phyloP scores from a whole-genome alignment of 2,888 invertebrate species.

The Lamellibrachia columna region DNA sequence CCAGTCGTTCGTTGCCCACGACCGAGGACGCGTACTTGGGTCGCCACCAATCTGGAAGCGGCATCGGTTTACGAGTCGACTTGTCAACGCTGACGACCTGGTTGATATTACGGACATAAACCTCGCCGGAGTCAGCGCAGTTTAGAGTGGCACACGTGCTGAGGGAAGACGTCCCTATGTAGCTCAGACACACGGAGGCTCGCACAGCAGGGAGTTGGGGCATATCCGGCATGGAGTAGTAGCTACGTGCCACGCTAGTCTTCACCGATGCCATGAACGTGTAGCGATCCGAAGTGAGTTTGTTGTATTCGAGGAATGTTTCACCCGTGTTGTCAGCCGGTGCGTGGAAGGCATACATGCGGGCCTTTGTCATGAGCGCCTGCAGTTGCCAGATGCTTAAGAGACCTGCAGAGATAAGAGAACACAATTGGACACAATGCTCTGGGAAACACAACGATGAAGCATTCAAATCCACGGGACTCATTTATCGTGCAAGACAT shows the following conservation, averaged over 20 bases:
- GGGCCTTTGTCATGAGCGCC: slow-evolving; percentile 33
- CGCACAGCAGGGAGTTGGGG: slow-evolving; percentile 25
- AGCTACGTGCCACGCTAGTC: slow-evolving; percentile 29
- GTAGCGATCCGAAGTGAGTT: slow-evolving; percentile 35
- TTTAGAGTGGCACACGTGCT: slow-evolving; percentile 35
- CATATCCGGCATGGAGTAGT: slow-evolving; percentile 32
- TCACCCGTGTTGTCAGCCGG: slow-evolving; percentile 27
- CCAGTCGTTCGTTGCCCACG: slow-evolving; percentile 41
- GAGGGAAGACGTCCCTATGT: slow-evolving; percentile 38
- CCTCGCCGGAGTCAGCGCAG: slow-evolving; percentile 27
- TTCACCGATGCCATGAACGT: slow-evolving; percentile 41
- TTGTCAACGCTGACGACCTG: slow-evolving; percentile 47
- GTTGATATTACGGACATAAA: slow-evolving; percentile 41
- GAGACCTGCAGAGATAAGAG: slow-evolving; percentile 32
- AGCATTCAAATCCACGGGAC: neutral
- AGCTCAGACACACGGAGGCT: slow-evolving; percentile 37
- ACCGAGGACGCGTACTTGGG: slow-evolving; percentile 47
- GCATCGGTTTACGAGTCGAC: slow-evolving; percentile 49
- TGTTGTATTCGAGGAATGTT: slow-evolving; percentile 40
- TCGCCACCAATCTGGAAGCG: slow-evolving; percentile 57
- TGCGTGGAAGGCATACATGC: slow-evolving; percentile 36
- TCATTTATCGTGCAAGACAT: too few relatives aligned
- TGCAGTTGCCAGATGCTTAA: slow-evolving; percentile 33
- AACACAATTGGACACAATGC: neutral
- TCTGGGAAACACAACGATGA: neutral